A percentile compares a stretch with the other conserved stretches of the same genome.
These are phyloP conservation scores for Nasonovia ribisnigri DNA, from an alignment of 2,888 invertebrate genomes.

Conservation along the genomic window DNA sequence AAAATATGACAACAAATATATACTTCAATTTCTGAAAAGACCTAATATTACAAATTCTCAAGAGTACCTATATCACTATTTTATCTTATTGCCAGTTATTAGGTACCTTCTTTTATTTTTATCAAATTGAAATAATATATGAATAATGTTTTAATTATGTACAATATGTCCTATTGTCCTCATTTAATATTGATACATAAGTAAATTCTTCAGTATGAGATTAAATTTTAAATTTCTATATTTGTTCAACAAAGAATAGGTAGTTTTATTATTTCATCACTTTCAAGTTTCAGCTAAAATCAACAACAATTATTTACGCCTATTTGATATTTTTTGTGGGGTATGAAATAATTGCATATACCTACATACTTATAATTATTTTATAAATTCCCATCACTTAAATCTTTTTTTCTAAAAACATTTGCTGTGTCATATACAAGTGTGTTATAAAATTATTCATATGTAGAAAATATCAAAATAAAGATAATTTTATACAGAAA, in stretches of 20 bases:
- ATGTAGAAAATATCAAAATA: not conserved
- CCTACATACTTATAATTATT: not conserved
- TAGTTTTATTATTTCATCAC: not conserved
- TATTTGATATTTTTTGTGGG: not conserved
- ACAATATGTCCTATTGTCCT: not conserved
- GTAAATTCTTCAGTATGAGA: not conserved
- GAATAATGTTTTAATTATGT: not conserved
- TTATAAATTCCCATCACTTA: not conserved
- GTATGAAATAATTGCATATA: too few species aligned
- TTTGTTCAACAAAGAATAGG: not conserved
- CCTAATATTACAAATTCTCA: not conserved
- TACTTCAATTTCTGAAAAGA: not conserved
- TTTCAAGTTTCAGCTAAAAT: not conserved
- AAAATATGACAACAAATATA: not conserved
- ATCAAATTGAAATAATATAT: not conserved
- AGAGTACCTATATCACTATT: not conserved
- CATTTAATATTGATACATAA: not conserved
- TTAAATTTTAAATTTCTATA: not conserved
- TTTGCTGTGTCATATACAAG: not conserved
- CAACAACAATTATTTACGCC: not conserved
- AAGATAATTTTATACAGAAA: not conserved
- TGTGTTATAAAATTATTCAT: not conserved
- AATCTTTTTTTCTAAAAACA: not conserved
- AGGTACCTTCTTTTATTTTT: not conserved
- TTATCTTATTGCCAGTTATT: not conserved